Evolutionary conservation across 2,113 vertebrate species (phyloP).

Genomic region (Helogale parvula): DNA sequence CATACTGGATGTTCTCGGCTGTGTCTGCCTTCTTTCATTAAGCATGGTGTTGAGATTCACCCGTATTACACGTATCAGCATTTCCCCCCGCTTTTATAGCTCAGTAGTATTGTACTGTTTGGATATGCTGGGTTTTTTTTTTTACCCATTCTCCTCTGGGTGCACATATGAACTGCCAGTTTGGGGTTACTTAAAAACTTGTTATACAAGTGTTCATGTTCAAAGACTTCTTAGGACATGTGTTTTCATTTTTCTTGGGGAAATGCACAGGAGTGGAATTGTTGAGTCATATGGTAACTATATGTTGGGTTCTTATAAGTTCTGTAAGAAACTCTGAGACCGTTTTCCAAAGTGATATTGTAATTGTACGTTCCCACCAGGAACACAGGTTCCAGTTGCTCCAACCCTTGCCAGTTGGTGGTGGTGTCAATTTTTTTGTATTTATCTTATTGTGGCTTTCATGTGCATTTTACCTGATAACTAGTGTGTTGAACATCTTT

Average conservation of each 20-base stretch:
- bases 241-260: background rate
- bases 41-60: background rate
- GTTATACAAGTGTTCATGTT: background rate
- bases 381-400: background rate
- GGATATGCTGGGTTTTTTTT: background rate
- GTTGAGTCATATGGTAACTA: background rate
- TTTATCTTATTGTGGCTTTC: background rate
- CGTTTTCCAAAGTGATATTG: background rate
- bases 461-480: background rate
- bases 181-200: background rate
- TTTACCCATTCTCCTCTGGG: background rate
- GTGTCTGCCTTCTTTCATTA: background rate
- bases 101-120: background rate
- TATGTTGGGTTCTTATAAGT: background rate
- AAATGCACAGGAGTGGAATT: background rate
- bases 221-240: background rate
- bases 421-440: background rate
- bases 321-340: background rate
- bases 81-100: background rate
- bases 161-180: background rate
- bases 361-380: background rate
- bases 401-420: background rate
- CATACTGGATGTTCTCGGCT: background rate
- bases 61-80: background rate
- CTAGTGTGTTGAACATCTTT: background rate